Evolutionary conservation across 64 coral and sea anemone genomes (phyloP).

Genomic region (Dendronephthya gigantea): DNA sequence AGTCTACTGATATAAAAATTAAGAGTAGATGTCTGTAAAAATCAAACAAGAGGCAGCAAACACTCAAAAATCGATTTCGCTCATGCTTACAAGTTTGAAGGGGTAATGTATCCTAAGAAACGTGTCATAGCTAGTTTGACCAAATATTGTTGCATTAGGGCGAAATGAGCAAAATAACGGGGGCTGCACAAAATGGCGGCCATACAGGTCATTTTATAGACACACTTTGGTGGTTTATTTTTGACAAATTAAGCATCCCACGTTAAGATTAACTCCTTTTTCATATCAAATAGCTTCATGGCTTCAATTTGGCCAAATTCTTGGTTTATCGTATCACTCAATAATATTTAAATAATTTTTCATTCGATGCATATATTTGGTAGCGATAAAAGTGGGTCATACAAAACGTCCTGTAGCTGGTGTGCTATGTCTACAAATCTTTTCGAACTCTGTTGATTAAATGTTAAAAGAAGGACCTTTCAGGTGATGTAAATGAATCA

Average conservation of each 20-base stretch:
- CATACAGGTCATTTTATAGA: conserved; percentile 19
- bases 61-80: not conserved
- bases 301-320: not conserved
- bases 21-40: not conserved
- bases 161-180: not conserved
- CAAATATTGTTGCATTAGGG: conserved; percentile 3
- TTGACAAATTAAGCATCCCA: conserved; percentile 5
- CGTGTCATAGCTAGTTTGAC: conserved; percentile 6
- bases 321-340: not conserved
- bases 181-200: not conserved
- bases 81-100: conserved; percentile 11
- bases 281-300: not conserved
- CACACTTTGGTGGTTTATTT: conserved; percentile 15
- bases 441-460: not conserved
- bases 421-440: conserved; percentile 14
- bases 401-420: not conserved
- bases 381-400: not conserved
- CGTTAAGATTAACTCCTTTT: conserved; percentile 16
- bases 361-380: not conserved
- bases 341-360: not conserved
- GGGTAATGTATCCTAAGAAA: conserved; percentile 20
- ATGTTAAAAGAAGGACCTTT: conserved; percentile 9
- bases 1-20: too few relatives aligned
- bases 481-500: not conserved
- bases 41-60: not conserved